Conservation (phyloP, 2,113 vertebrate genomes). For the Psophia crepitans region DNA sequence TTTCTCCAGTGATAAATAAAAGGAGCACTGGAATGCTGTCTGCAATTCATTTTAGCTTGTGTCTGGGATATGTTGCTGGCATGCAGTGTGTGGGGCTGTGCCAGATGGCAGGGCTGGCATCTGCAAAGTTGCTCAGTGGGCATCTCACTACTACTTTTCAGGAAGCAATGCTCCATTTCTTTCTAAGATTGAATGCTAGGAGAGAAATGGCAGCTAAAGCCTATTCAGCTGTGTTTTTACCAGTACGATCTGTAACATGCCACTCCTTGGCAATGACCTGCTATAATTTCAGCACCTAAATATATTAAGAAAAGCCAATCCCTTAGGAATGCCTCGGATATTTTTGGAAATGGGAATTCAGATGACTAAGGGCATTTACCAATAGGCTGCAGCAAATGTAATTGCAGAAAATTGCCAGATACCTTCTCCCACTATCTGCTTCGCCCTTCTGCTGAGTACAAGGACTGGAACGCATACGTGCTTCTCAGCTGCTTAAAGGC, state of each 20-base stretch:
- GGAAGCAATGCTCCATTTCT: not conserved
- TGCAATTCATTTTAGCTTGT: constrained; percentile 3
- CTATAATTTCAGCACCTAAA: not conserved
- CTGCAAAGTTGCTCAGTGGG: constrained; percentile 23
- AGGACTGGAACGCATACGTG: not conserved
- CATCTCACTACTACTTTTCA: constrained; percentile 10
- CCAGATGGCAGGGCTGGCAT: constrained; percentile 34
- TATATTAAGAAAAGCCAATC: not conserved
- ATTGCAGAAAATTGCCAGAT: constrained; percentile 5
- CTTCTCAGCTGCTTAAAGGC: not conserved
- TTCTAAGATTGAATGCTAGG: not conserved
- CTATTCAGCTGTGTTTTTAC: not conserved
- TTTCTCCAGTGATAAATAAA: constrained; percentile 18
- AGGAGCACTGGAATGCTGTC: not conserved
- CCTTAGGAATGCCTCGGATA: not conserved
- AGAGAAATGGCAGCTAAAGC: not conserved
- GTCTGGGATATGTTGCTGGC: not conserved
- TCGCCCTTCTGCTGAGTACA: not conserved
- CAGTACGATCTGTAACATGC: not conserved
- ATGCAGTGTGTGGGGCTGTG: not conserved
- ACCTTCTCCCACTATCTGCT: not conserved
- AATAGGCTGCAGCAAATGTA: not conserved
- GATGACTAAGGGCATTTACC: not conserved
- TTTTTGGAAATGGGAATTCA: constrained; percentile 2
- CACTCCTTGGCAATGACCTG: not conserved